Evolutionary conservation across 1,140 invertebrate species (phyloP).

Genomic region (Drosophila azteca): DNA sequence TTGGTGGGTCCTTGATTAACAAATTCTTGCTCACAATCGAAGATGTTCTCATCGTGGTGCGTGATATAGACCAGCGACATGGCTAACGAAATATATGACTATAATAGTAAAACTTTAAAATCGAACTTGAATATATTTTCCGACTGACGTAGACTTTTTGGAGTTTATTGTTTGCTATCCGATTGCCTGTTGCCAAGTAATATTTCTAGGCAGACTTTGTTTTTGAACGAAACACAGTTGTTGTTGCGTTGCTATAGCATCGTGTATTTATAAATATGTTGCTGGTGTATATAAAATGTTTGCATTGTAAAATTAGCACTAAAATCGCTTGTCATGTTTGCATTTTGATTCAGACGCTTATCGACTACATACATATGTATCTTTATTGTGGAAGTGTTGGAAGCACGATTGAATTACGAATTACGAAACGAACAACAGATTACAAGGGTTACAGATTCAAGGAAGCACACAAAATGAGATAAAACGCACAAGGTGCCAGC

Average conservation of each 20-base stretch:
- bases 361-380: slow-evolving; percentile 18
- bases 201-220: slow-evolving; percentile 4
- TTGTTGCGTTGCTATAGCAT: slow-evolving; percentile 8
- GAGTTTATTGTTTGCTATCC: slow-evolving; percentile 1
- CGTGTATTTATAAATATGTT: slow-evolving; percentile 69
- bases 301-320: slow-evolving; percentile 72
- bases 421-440: slow-evolving; percentile 24
- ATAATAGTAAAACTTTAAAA: slow-evolving; percentile 29
- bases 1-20: slow-evolving; percentile 13
- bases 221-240: background rate
- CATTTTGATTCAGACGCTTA: slow-evolving; percentile 53
- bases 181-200: slow-evolving; percentile 1
- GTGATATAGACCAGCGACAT: slow-evolving; percentile 85
- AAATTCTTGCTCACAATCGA: slow-evolving; percentile 81
- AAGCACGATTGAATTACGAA: slow-evolving; percentile 52
- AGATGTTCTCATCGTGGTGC: slow-evolving; percentile 84
- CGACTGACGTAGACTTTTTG: slow-evolving; percentile 17
- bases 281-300: slow-evolving; percentile 53
- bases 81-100: slow-evolving; percentile 22
- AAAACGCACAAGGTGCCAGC: slow-evolving; percentile 2
- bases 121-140: too few species aligned
- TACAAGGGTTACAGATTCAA: slow-evolving; percentile 19
- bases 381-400: slow-evolving; percentile 49
- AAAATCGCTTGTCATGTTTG: slow-evolving; percentile 48
- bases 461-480: slow-evolving; percentile 11